Evolutionary conservation across 64 coral and sea anemone genomes (phyloP).

Genomic region (Trachythela sp.): DNA sequence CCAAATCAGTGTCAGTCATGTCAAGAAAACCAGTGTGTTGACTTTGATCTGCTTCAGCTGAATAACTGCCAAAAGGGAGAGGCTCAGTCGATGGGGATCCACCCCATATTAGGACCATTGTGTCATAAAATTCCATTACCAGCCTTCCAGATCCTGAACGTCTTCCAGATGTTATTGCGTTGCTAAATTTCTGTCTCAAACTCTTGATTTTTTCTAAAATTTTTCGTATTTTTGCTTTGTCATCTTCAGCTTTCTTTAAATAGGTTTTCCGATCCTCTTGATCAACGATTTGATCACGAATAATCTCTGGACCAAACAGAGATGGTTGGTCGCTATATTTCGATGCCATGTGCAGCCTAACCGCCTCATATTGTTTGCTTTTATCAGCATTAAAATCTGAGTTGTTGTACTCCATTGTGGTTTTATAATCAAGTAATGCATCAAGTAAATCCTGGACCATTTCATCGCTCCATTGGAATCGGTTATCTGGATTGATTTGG

Average conservation of each 20-base stretch:
- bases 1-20: not conserved
- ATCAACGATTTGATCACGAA: not conserved
- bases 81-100: not conserved
- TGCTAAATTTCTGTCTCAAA: not conserved
- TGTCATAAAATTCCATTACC: not conserved
- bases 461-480: constrained; percentile 32
- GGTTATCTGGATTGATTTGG: not conserved
- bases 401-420: constrained; percentile 35
- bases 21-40: not conserved
- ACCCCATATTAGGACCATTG: not conserved
- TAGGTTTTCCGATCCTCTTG: not conserved
- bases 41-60: not conserved
- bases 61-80: not conserved
- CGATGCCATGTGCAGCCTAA: constrained; percentile 27
- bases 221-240: not conserved
- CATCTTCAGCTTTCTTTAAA: not conserved
- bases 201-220: not conserved
- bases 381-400: constrained; percentile 39
- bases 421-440: constrained; percentile 24
- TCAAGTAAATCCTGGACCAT: not conserved
- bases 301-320: not conserved
- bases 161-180: not conserved
- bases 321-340: constrained; percentile 25
- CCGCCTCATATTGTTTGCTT: constrained; percentile 26
- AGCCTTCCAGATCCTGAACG: not conserved